Evolutionary conservation across 2,113 vertebrate species (phyloP).

Genomic region (Bettongia penicillata): DNA sequence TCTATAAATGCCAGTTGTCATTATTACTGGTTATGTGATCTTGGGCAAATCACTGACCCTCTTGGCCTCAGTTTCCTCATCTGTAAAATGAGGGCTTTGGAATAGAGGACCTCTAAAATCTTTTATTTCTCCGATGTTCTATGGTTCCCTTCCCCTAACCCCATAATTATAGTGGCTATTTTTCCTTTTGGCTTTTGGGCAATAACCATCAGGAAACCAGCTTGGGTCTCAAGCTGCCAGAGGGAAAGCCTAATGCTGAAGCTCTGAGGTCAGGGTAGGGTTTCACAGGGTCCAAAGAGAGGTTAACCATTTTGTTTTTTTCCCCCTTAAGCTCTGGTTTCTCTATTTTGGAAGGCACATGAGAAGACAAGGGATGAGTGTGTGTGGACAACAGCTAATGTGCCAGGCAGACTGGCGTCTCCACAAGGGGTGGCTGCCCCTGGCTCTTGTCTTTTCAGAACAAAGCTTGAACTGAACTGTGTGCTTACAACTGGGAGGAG

Average conservation of each 20-base stretch:
- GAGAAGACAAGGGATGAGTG: constrained; percentile 13
- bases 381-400: not conserved
- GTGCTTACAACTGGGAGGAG: constrained; percentile 68
- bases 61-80: not conserved
- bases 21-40: not conserved
- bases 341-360: constrained; percentile 40
- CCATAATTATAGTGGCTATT: not conserved
- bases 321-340: constrained; percentile 3
- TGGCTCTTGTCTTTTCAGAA: constrained; percentile 43
- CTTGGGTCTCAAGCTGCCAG: not conserved
- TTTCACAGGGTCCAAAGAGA: not conserved
- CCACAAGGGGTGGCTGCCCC: not conserved
- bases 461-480: constrained; percentile 69
- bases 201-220: not conserved
- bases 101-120: not conserved
- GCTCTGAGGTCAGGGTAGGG: not conserved
- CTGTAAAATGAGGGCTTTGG: not conserved
- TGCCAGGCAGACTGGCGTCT: not conserved
- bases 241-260: not conserved
- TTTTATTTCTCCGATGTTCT: not conserved
- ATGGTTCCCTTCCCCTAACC: not conserved
- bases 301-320: constrained; percentile 42
- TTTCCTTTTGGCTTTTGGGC: constrained; percentile 22
- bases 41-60: not conserved
- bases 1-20: not conserved